Conservation (phyloP, 2,113 vertebrate species). For the Dromiciops gliroides region DNA sequence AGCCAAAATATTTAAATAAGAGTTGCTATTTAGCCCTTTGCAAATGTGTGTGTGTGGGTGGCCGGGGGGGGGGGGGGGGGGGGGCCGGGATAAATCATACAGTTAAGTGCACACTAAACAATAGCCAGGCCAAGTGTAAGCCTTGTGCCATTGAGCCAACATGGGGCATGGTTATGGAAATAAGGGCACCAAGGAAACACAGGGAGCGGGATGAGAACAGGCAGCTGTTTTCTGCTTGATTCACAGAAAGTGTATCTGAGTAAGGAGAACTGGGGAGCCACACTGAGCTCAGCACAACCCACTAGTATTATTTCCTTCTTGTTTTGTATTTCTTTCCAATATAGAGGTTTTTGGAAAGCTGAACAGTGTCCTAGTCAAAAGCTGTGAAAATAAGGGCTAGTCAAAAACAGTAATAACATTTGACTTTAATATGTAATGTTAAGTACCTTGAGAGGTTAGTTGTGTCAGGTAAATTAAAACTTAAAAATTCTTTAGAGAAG, state of each 20-base stretch:
- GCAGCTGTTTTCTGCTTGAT: neutral
- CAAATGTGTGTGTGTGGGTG: neutral
- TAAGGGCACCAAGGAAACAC: neutral
- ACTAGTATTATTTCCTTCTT: neutral
- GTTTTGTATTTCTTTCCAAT: neutral
- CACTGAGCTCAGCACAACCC: neutral
- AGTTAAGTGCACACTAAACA: neutral
- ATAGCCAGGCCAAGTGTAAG: neutral
- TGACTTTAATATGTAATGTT: neutral
- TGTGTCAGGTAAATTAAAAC: neutral
- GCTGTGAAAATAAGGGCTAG: neutral
- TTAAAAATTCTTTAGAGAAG: neutral
- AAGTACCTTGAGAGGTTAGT: neutral
- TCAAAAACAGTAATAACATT: neutral
- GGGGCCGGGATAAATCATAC: neutral
- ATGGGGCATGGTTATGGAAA: neutral
- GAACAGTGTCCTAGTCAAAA: neutral
- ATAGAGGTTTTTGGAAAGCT: neutral
- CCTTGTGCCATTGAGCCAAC: neutral
- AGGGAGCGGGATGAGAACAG: neutral
- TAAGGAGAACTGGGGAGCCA: neutral
- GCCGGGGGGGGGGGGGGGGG: too few relatives aligned
- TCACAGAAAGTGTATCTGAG: neutral
- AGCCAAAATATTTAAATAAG: neutral
- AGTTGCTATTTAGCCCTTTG: neutral